Base-by-base conservation (phyloP, 92 coral and sea anemone genomes). In the Bergia sp. region DNA sequence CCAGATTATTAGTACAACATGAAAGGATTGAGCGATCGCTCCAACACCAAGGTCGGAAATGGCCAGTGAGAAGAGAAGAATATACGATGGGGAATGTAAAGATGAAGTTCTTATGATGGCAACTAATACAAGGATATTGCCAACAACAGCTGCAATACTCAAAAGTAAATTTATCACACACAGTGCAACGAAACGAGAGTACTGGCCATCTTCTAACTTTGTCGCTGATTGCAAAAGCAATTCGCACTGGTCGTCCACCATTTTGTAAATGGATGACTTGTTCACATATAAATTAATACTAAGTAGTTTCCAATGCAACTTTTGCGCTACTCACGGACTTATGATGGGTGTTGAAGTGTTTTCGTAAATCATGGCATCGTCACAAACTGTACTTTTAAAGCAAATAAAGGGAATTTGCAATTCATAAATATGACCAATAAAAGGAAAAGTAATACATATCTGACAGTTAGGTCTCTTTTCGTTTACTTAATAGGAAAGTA, bases 71-170 rank as follows among this genome's bases (percentile, higher is more conserved):
- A 79, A 79, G 0, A 79, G 83, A 49, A 79, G 66, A 49, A 36
- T 49, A 36, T 79, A 79, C 43, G 83, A 79, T 13, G 83, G 83
- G 36, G 83, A 79, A n/a, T 79, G 83, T 49, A 79, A 49, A 23
- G 83, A 50, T 36, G 83, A 67, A 49, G 83, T 79, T 79, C n/a
- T 79, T 79, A 79, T 79, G 21, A 79, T 79, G 43, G 83, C 83
- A 1, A 3, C 15, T 37, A 50, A 61, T 7, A 79, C 83, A 29
- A 79, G 67, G 42, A 79, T 50, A 41, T 79, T 79, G 23, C 83
- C 83, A 49, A 79, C 6, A 20, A 79, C 55, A n/a, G 83, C 83
- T 79, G 66, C 37, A 29, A 79, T 3, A 36, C 66, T 65, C 16
- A 79, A 18, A 12, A 79, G 66, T 47, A 79, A 1, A n/a, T 61